phyloP scores from a whole-genome alignment of 2,888 invertebrate genomes.

The Anarsia innoxiella region DNA sequence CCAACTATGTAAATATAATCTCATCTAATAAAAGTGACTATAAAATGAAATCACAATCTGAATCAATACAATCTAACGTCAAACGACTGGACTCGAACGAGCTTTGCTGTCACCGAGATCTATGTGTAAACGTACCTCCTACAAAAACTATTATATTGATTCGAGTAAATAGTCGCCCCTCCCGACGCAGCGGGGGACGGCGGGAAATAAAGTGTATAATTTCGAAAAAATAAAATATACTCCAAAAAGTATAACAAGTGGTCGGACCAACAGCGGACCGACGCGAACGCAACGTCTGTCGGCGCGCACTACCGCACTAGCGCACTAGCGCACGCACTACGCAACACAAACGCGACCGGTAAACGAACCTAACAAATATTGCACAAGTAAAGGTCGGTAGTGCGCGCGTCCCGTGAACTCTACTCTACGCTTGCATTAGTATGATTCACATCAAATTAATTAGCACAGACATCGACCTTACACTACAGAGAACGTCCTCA shows the following conservation, averaged over 20 bases:
- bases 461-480: constrained; percentile 42
- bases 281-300: not conserved
- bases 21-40: constrained; percentile 7
- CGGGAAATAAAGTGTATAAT: constrained; percentile 33
- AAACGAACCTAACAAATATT: no score
- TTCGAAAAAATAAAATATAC: constrained; percentile 34
- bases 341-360: no score
- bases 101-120: constrained; percentile 6
- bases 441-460: constrained; percentile 43
- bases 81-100: constrained; percentile 6
- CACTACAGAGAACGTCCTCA: constrained; percentile 34
- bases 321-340: no score
- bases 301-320: no score
- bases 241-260: constrained; percentile 26
- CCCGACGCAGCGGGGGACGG: no score
- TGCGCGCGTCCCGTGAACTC: not conserved
- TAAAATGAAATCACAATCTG: constrained; percentile 8
- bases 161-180: no score
- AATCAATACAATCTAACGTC: constrained; percentile 2
- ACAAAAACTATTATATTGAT: not conserved
- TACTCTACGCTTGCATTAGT: no score
- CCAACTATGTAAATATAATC: constrained; percentile 8
- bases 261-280: not conserved
- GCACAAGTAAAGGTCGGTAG: not conserved
- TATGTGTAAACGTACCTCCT: not conserved